Evolutionary conservation across 2,888 invertebrate species (phyloP), one percentile per base, ranked within the genome.

Genomic region (Elgonia sp.): DNA sequence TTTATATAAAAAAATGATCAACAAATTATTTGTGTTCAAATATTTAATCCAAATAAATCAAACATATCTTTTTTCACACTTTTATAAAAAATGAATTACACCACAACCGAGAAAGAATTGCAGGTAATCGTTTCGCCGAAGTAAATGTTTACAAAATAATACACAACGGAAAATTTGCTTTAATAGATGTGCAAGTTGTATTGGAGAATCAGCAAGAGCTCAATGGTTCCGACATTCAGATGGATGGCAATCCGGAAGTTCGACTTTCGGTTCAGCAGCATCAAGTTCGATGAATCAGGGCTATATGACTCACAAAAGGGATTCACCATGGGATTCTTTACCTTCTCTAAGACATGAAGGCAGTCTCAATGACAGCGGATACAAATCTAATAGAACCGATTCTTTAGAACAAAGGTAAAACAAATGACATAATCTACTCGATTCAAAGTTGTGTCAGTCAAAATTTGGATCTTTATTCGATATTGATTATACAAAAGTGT

Each of bases 161-260:
- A 46, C 60, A 69, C 18, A 37, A 8, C 18, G 37, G n/a, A 46
- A 67, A 46, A 76, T 75, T 86, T 89, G 82, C 77, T 83, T 90
- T 89, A 89, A 67, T 89, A 94, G 97, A 91, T 98, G 98, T 93
- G 97, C 97, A 87, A 97, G 97, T 69, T 98, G 98, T 95, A 97
- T 98, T 94, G 98, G 98, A n/a, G 98, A 98, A 95, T 97, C 98
- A 37, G 97, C 98, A 87, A 96, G 98, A 40, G 97, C 97, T 88
- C 98, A 98, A 92, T 98, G 98, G 98, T 98, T 98, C 95, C 97
- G 98, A 18, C 98, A 98, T 95, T 98, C 98, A 57, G 98, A 98
- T 93, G 98, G 98, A 67, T 98, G 98, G 98, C 97, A 97, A 89
- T 97, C 97, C 57, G 97, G 97, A 86, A 97, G 97, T 91, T 97